Base-by-base conservation (phyloP, 2,888 invertebrate genomes). In the Tetrapedia diversipes region DNA sequence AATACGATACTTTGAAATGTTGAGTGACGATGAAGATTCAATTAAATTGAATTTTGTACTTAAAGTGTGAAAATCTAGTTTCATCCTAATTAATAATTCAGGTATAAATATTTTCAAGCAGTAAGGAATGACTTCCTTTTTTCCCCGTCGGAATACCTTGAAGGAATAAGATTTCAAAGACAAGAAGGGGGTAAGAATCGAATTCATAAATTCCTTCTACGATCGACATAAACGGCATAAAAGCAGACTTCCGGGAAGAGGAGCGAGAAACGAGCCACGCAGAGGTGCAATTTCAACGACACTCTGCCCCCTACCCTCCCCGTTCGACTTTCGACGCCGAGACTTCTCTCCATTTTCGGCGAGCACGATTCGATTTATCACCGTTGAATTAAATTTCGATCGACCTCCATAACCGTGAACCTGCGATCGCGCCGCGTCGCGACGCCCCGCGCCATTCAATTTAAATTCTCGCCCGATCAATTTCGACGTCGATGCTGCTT, bases 371-470 rank as follows among this genome's bases (percentile, higher is more conserved):
- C 66, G 66, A 70, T 65, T 66, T 49, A 66, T 70, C 47, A 47
- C 14, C 47, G 39, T 22, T 47, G 47, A 66, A 66, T 56, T 39
- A 65, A 66, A 70, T 56, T 70, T 56, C 69, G 54, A 69, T 70
- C 66, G 39, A 27, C 24, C 37, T 65, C 47, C 39, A 39, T 66
- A 70, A 51, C 70, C 70, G 67, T 66, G 70, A 70, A 66, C 67
- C 57, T 51, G 49, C 34, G 56, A 49, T 57, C 49, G 51, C 51
- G 47, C 16, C 16, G 37, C 57, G 32, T 22, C 19, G 4, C 56
- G n/a, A 53, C 39, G 14, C 29, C 22, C 8, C n/a, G 34, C 34
- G 16, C 53, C 57, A 57, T 70, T 70, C 70, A 49, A 70, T 70
- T 65, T 39, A 49, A 70, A 70, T 70, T 49, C 41, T 41, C 39